Conservation (phyloP, 2,113 vertebrate genomes). For the Aegotheles bennettii region DNA sequence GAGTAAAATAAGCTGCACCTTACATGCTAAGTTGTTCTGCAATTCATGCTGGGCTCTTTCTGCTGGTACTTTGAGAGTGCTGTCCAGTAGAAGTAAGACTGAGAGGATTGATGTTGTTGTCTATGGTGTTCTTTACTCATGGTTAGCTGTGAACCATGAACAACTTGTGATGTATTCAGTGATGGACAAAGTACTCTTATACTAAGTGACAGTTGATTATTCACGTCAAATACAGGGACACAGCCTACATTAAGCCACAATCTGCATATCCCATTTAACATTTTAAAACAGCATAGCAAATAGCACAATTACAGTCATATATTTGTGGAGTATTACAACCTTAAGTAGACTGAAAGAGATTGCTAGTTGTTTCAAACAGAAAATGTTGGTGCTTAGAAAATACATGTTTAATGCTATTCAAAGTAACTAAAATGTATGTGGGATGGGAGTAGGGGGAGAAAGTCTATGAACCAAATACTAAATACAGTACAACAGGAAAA, state of each 20-base stretch:
- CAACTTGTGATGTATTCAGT: neutral
- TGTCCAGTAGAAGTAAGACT: neutral
- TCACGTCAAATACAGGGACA: neutral
- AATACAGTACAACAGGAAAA: neutral
- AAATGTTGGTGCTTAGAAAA: neutral
- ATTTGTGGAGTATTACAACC: neutral
- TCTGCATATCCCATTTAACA: neutral
- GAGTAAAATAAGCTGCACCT: neutral
- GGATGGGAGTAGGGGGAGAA: accelerated
- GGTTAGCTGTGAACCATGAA: neutral
- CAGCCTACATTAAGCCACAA: neutral
- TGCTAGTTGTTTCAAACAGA: neutral
- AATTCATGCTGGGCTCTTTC: accelerated
- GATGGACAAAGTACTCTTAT: neutral
- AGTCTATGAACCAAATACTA: neutral
- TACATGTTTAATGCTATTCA: neutral
- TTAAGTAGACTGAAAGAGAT: neutral
- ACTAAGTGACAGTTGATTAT: neutral
- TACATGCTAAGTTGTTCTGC: neutral
- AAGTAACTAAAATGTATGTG: neutral
- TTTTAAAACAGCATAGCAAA: neutral
- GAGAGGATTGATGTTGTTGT: neutral
- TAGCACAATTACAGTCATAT: neutral
- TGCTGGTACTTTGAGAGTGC: neutral
- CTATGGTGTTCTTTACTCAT: neutral